Evolutionary conservation across 2,113 vertebrate species (phyloP).

Genomic region (Antigone vipio): DNA sequence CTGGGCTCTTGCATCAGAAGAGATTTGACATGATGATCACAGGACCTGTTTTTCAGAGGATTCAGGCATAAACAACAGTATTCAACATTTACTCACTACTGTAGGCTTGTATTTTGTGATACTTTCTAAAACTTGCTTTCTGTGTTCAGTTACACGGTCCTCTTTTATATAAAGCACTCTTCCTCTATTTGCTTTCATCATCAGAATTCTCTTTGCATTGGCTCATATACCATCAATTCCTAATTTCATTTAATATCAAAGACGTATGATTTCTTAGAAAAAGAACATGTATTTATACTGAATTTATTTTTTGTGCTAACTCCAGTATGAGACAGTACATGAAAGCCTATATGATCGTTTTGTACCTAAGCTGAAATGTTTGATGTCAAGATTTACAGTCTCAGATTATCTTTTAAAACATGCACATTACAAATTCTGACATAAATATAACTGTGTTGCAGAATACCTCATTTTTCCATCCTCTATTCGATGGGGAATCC

Average conservation of each 20-base stretch:
- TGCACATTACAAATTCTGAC: background rate
- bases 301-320: background rate
- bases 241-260: background rate
- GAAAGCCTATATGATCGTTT: background rate
- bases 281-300: background rate
- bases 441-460: background rate
- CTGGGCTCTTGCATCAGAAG: background rate
- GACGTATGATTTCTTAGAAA: background rate
- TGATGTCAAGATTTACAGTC: background rate
- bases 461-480: background rate
- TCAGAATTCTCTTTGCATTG: background rate
- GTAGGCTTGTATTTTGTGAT: background rate
- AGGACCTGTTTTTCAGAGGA: background rate
- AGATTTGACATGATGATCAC: fast-evolving
- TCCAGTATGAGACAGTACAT: background rate
- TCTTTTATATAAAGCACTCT: background rate
- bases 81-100: background rate
- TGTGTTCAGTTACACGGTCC: background rate
- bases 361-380: background rate
- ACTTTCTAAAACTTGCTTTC: background rate
- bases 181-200: background rate
- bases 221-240: background rate
- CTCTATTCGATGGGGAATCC: background rate
- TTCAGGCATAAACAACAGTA: background rate
- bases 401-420: background rate